Evolutionary conservation across 2,797 vertebrate genomes (phyloP).

Genomic region (Phaenicophaeus curvirostris): DNA sequence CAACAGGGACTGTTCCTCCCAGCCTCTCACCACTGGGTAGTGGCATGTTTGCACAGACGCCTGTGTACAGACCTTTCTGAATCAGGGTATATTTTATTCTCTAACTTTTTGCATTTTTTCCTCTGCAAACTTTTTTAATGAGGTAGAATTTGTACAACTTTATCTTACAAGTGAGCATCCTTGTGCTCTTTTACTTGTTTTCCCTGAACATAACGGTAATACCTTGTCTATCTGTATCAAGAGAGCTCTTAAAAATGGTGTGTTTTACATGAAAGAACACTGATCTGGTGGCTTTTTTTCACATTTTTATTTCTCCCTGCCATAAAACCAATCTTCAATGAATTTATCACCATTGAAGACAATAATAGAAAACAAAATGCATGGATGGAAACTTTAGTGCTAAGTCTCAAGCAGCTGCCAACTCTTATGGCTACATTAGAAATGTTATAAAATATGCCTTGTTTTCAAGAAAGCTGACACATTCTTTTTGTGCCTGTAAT

Average conservation of each 20-base stretch:
- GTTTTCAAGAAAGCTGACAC: neutral
- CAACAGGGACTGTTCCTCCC: neutral
- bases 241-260: neutral
- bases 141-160: neutral
- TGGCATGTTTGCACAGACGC: accelerated
- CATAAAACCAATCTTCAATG: neutral
- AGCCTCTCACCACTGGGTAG: neutral
- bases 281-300: accelerated
- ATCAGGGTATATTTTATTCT: neutral
- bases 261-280: neutral
- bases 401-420: neutral
- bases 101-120: neutral
- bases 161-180: neutral
- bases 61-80: neutral
- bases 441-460: neutral
- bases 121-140: neutral
- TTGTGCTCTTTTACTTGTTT: neutral
- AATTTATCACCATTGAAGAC: neutral
- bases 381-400: neutral
- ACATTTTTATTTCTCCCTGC: neutral
- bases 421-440: neutral
- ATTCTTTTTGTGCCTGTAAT: neutral
- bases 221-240: neutral
- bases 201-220: neutral
- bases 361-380: neutral